phyloP scores from a whole-genome alignment of 1,140 invertebrate genomes.

The Plectrocnemia conspersa region DNA sequence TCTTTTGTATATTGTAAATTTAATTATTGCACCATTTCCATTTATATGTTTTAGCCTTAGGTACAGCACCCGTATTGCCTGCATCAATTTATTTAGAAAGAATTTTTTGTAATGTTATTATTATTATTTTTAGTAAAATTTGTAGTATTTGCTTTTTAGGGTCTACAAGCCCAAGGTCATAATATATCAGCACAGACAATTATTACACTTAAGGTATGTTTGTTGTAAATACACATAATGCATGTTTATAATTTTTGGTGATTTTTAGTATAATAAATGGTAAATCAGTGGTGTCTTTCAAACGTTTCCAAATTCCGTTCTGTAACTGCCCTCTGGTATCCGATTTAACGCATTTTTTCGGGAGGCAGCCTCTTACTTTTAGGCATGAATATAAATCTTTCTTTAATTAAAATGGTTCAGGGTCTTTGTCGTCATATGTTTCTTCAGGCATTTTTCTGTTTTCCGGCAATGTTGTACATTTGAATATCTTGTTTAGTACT shows the following conservation, averaged over 20 bases:
- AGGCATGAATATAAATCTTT: too few species aligned
- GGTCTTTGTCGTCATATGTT: too few species aligned
- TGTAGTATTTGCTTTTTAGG: conserved; percentile 58
- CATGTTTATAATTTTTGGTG: neutral
- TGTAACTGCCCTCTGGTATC: too few species aligned
- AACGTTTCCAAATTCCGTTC: too few species aligned
- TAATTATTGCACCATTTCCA: too few species aligned
- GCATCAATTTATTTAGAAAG: neutral
- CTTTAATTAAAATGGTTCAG: too few species aligned
- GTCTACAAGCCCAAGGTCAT: conserved; percentile 80
- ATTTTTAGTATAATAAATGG: neutral
- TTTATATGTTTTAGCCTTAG: conserved; percentile 5
- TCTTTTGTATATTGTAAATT: conserved; percentile 13
- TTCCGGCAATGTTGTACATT: too few species aligned
- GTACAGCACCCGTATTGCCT: conserved; percentile 38
- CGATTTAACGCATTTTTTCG: too few species aligned
- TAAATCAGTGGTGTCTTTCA: too few species aligned
- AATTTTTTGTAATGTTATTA: neutral
- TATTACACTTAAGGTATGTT: conserved; percentile 85
- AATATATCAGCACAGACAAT: conserved; percentile 84
- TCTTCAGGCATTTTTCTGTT: too few species aligned
- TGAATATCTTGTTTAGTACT: too few species aligned
- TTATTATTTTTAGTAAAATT: conserved; percentile 17
- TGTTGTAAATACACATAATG: neutral
- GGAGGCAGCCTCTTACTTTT: too few species aligned